Evolutionary conservation across 2,113 vertebrate species (phyloP).

Genomic region (Notothenia rossii): DNA sequence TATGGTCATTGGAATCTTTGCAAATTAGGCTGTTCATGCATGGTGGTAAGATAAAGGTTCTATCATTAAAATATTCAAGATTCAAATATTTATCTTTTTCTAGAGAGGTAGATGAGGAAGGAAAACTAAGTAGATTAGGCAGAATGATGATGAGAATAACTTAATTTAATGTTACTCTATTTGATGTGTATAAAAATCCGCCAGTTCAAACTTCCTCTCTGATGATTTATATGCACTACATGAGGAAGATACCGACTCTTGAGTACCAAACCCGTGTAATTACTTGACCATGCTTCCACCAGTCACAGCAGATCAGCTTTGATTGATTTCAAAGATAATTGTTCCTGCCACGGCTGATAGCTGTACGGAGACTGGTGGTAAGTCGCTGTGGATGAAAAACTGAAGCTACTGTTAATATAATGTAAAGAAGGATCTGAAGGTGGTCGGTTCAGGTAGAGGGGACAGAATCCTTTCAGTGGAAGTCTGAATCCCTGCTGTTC

Average conservation of each 20-base stretch:
- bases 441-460: constrained; percentile 29
- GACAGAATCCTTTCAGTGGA: constrained; percentile 22
- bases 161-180: background rate
- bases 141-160: background rate
- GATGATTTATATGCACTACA: background rate
- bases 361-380: constrained; percentile 17
- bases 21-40: no score
- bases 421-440: constrained; percentile 13
- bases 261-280: constrained; percentile 27
- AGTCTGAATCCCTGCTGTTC: constrained; percentile 19
- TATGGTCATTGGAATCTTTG: no score
- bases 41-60: background rate
- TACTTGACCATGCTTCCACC: background rate
- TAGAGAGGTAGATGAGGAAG: background rate
- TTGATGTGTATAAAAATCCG: background rate
- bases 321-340: constrained; percentile 43
- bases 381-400: constrained; percentile 53
- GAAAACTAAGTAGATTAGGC: background rate
- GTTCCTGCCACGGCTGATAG: constrained; percentile 4
- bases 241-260: background rate
- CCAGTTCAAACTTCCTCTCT: background rate
- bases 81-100: background rate
- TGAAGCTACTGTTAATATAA: constrained; percentile 39
- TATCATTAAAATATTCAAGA: background rate
- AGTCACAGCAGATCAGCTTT: constrained; percentile 26